Conservation (phyloP, 2,888 invertebrate genomes). For the Agrochola litura region DNA sequence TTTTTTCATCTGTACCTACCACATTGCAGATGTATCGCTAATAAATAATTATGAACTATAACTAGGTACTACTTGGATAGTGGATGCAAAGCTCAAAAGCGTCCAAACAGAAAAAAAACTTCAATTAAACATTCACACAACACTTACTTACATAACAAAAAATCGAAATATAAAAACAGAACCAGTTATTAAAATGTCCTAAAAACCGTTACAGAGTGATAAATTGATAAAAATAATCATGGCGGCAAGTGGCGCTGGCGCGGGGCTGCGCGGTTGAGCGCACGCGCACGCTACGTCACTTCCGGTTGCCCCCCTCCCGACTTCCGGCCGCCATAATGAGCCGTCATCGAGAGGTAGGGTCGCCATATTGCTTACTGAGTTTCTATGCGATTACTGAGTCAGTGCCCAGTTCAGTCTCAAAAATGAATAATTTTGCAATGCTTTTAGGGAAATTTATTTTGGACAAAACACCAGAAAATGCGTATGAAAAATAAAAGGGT, state of each 20-base stretch:
- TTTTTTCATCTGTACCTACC: not conserved
- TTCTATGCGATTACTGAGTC: slow-evolving; percentile 21
- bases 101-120: not conserved
- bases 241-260: slow-evolving; percentile 64
- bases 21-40: not conserved
- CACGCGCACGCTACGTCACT: slow-evolving; percentile 81
- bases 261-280: slow-evolving; percentile 78
- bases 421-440: not conserved
- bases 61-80: not conserved
- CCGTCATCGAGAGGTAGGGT: slow-evolving; percentile 46
- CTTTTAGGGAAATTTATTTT: not conserved
- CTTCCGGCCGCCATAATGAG: slow-evolving; percentile 72
- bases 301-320: slow-evolving; percentile 71
- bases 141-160: slow-evolving; percentile 31
- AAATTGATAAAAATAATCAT: slow-evolving; percentile 74
- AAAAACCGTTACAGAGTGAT: slow-evolving; percentile 75
- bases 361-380: slow-evolving; percentile 42
- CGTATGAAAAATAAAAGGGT: not conserved
- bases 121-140: slow-evolving; percentile 15
- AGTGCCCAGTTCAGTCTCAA: not conserved
- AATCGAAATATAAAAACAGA: slow-evolving; percentile 26
- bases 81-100: not conserved
- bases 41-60: not conserved
- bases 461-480: not conserved
- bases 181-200: slow-evolving; percentile 54